Conservation (phyloP, 2,888 invertebrate species). For the Agrochola macilenta region DNA sequence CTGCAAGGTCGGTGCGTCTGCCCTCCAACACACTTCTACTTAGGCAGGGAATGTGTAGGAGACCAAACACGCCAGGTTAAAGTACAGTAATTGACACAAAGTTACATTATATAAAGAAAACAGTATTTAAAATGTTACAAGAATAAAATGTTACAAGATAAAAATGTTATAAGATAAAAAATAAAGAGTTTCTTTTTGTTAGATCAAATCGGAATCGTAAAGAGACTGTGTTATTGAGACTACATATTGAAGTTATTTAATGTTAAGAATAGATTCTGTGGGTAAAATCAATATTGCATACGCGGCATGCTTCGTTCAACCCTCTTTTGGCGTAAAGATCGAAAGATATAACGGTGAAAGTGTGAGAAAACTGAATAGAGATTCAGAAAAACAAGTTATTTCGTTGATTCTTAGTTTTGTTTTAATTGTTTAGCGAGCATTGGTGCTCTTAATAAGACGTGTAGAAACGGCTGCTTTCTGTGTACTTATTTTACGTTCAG, state of each 20-base stretch:
- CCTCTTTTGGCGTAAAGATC: background rate
- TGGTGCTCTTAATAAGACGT: background rate
- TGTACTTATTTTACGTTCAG: background rate
- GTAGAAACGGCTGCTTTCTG: background rate
- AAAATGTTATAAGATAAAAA: no score
- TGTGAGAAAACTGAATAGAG: background rate
- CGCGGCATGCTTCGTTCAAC: background rate
- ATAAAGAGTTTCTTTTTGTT: no score
- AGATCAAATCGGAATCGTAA: conserved; percentile 29
- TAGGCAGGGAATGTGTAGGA: no score
- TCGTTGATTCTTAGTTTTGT: background rate
- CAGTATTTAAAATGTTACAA: no score
- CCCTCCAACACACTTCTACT: no score
- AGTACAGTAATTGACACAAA: no score
- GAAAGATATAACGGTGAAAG: background rate
- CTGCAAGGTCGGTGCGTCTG: no score
- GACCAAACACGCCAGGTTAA: no score
- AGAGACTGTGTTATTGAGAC: conserved; percentile 24
- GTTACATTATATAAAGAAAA: no score
- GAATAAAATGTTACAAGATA: no score
- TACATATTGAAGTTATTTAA: background rate
- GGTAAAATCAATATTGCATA: conserved; percentile 55
- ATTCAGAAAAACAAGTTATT: background rate
- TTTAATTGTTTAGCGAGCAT: background rate
- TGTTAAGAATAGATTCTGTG: conserved; percentile 5